A percentile compares a stretch with the other conserved stretches of the same genome.
Evolutionary conservation across 2,888 invertebrate genomes (phyloP).

Genomic region (Cerceris rybyensis): DNA sequence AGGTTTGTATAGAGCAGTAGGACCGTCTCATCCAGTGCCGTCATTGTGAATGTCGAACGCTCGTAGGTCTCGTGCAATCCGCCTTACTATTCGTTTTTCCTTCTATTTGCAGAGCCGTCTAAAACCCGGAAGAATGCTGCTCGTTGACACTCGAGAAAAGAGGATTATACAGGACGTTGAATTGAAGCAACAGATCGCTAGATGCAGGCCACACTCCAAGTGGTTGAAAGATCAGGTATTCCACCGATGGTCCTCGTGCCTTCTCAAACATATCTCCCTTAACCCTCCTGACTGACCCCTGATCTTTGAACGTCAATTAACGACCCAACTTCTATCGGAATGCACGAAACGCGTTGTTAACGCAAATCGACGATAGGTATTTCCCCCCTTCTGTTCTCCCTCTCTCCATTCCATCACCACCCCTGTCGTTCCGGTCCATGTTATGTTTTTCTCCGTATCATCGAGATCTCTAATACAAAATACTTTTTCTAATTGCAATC

Average conservation of each 20-base stretch:
- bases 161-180: slow-evolving; percentile 96
- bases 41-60: slow-evolving; percentile 69
- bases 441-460: not conserved
- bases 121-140: slow-evolving; percentile 98
- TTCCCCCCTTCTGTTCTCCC: no score
- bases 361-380: not conserved
- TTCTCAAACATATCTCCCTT: not conserved
- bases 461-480: slow-evolving; percentile 10
- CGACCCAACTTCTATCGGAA: not conserved
- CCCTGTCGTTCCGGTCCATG: no score
- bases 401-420: no score
- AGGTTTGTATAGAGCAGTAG: slow-evolving; percentile 80
- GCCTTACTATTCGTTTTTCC: slow-evolving; percentile 67
- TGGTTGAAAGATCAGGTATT: slow-evolving; percentile 95
- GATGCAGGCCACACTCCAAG: slow-evolving; percentile 92
- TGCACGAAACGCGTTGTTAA: not conserved
- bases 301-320: not conserved
- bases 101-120: slow-evolving; percentile 91
- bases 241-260: not conserved
- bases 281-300: not conserved
- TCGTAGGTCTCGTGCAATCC: slow-evolving; percentile 64
- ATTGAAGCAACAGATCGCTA: slow-evolving; percentile 93
- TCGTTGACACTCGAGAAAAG: slow-evolving; percentile 96
- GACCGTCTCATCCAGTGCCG: slow-evolving; percentile 77
- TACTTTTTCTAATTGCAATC: slow-evolving; percentile 72